These are phyloP conservation scores for Luidia sarsii DNA, from an alignment of 53 echinoderm and acorn worm species.

Conservation along the genomic window DNA sequence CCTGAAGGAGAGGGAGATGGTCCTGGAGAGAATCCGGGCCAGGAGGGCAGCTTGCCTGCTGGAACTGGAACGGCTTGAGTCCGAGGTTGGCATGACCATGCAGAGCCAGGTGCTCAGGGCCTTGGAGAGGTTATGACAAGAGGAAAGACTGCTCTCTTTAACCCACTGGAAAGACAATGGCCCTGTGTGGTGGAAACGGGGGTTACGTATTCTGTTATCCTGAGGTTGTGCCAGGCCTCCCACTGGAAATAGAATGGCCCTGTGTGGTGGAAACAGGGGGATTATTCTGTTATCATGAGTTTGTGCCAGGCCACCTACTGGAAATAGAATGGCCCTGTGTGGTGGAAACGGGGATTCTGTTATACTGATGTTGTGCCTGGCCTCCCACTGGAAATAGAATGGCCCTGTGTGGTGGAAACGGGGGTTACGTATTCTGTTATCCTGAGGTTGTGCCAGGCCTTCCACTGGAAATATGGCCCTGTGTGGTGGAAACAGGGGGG, in stretches of 20 bases:
- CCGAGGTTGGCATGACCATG: conserved; percentile 67
- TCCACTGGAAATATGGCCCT: neutral
- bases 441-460: no score
- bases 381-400: no score
- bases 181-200: no score
- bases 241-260: neutral
- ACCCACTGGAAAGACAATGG: no score
- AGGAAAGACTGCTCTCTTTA: neutral
- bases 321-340: neutral
- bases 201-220: no score
- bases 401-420: no score
- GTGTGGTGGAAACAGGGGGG: neutral
- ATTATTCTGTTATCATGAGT: no score
- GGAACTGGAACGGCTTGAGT: conserved; percentile 82
- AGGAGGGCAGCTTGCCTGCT: conserved; percentile 78
- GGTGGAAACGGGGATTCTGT: no score
- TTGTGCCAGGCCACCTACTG: neutral
- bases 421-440: no score
- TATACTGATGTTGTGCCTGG: no score
- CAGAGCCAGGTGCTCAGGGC: conserved; percentile 57
- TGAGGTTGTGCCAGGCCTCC: neutral
- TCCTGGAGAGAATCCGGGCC: conserved; percentile 71
- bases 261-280: neutral
- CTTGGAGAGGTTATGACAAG: conserved; percentile 17
- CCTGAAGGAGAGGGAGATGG: conserved; percentile 72